phyloP scores from a whole-genome alignment of 2,888 invertebrate species.

The Anodontia alba region DNA sequence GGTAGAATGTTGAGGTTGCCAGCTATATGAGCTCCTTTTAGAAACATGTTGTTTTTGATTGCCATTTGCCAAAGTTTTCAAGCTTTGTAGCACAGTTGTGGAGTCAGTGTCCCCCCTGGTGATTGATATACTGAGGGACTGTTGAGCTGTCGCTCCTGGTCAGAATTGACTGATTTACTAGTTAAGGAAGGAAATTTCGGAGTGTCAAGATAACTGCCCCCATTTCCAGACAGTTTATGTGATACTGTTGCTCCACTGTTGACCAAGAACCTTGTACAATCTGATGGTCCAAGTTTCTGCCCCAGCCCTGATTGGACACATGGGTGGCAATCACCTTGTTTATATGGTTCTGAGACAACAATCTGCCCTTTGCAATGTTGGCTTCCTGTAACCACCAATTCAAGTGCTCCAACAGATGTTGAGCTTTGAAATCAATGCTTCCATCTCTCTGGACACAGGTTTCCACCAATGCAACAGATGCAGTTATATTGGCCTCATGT shows the following conservation, averaged over 20 bases:
- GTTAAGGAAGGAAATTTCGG: background rate
- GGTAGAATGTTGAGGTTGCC: conserved; percentile 27
- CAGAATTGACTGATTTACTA: background rate
- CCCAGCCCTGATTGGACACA: background rate
- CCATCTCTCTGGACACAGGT: conserved; percentile 16
- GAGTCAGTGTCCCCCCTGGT: background rate
- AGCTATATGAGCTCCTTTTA: conserved; percentile 32
- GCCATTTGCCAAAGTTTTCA: no score
- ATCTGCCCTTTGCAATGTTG: conserved; percentile 26
- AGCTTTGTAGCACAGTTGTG: no score
- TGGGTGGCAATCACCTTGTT: conserved; percentile 19
- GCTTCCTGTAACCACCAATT: conserved; percentile 34
- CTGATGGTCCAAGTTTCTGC: background rate
- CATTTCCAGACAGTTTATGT: background rate
- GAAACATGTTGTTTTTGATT: no score
- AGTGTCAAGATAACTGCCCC: background rate
- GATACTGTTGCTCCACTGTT: background rate
- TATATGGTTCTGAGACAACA: background rate
- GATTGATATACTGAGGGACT: conserved; percentile 20
- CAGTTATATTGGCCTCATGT: conserved; percentile 47
- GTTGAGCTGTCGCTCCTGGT: background rate
- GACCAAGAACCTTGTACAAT: no score
- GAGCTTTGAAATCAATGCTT: conserved; percentile 12
- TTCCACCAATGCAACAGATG: conserved; percentile 29
- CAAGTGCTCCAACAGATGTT: background rate